Percentiles rank a stretch among this genome's conserved stretches.
phyloP scores from a whole-genome alignment of 2,888 invertebrate species.

The Harpalus rubripes region DNA sequence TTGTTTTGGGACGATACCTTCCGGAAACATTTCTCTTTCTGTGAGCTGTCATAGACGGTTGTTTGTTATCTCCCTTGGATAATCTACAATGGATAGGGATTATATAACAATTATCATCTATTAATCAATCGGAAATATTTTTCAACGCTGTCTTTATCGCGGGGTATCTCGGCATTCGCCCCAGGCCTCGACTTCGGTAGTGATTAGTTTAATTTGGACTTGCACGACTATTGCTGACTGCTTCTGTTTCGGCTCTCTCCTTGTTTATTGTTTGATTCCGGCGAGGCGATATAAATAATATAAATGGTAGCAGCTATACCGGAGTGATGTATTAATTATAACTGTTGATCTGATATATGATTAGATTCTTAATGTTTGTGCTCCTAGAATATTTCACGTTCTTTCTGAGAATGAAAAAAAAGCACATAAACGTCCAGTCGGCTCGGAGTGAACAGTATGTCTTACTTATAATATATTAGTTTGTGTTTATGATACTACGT shows the following conservation, averaged over 20 bases:
- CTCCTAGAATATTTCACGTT: slow-evolving; percentile 46
- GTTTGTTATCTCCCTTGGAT: slow-evolving; percentile 38
- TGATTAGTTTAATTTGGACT: slow-evolving; percentile 54
- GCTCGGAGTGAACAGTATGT: no score
- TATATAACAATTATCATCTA: slow-evolving; percentile 66
- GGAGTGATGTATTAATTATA: slow-evolving; percentile 59
- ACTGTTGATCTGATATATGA: slow-evolving; percentile 55
- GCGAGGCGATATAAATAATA: slow-evolving; percentile 39
- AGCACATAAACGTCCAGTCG: no score
- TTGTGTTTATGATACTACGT: no score
- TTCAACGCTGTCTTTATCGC: slow-evolving; percentile 55
- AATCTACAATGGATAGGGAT: slow-evolving; percentile 59
- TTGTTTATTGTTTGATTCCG: slow-evolving; percentile 40
- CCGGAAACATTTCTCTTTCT: slow-evolving; percentile 48
- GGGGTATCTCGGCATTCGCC: slow-evolving; percentile 22
- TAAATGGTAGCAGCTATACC: slow-evolving; percentile 31
- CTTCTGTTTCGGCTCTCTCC: slow-evolving; percentile 42
- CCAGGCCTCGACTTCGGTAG: slow-evolving; percentile 49
- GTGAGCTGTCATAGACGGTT: slow-evolving; percentile 1
- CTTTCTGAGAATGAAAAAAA: background rate
- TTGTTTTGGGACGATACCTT: background rate
- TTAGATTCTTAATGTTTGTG: slow-evolving; percentile 54
- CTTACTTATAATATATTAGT: no score
- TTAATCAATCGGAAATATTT: slow-evolving; percentile 66
- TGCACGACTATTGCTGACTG: slow-evolving; percentile 20